These are phyloP conservation scores for Argyra leucocephala DNA, from an alignment of 2,888 invertebrate genomes.

Conservation along the genomic window DNA sequence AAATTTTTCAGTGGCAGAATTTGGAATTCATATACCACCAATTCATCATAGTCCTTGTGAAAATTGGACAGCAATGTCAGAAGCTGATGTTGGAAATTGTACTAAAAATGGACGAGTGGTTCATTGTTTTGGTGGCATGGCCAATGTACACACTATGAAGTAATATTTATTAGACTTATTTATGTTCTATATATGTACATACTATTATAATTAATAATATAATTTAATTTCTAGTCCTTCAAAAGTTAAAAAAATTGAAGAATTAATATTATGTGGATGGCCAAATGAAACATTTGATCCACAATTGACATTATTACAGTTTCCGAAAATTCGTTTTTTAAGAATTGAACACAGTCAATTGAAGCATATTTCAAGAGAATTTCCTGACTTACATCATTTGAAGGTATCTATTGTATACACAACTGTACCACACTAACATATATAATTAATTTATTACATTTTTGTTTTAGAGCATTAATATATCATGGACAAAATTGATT, in stretches of 20 bases:
- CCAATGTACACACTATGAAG: constrained; percentile 32
- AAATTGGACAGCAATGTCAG: constrained; percentile 34
- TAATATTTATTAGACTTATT: constrained; percentile 20
- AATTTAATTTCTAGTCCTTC: background rate
- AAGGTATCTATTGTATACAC: too few species aligned
- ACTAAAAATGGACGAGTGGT: constrained; percentile 31
- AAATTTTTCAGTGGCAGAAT: background rate
- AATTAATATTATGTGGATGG: constrained; percentile 36
- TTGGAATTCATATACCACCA: background rate
- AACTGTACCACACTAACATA: too few species aligned
- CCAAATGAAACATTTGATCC: constrained; percentile 35
- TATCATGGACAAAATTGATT: constrained; percentile 40
- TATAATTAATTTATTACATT: background rate
- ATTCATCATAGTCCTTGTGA: constrained; percentile 24
- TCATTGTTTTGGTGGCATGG: constrained; percentile 37
- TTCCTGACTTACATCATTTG: constrained; percentile 36
- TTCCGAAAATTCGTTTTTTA: constrained; percentile 34
- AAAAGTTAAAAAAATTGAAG: constrained; percentile 21
- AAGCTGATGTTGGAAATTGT: constrained; percentile 35
- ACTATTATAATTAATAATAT: background rate
- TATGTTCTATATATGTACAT: too few species aligned
- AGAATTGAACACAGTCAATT: constrained; percentile 38
- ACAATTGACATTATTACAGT: constrained; percentile 29
- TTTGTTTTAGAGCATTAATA: constrained; percentile 35
- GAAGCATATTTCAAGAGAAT: constrained; percentile 33